These are phyloP conservation scores for Liodrosophila aerea DNA, from an alignment of 2,888 invertebrate genomes.

Conservation along the genomic window DNA sequence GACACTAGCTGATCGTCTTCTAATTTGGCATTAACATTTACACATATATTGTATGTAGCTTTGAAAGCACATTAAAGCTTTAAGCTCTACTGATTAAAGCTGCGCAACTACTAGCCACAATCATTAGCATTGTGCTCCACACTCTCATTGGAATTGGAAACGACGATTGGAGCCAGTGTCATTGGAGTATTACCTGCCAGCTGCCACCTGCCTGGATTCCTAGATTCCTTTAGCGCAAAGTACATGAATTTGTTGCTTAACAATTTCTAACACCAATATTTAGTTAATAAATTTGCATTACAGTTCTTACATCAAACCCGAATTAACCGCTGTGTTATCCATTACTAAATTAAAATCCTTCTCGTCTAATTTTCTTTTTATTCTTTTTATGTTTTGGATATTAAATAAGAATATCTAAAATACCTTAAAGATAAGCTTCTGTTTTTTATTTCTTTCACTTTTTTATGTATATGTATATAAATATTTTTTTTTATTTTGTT, in stretches of 20 bases:
- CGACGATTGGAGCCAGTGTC: no score
- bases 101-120: constrained; percentile 7
- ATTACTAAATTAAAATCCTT: constrained; percentile 17
- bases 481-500: constrained; percentile 29
- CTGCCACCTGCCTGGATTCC: no score
- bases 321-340: constrained; percentile 35
- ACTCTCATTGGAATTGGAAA: constrained; percentile 5
- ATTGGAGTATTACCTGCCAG: constrained; percentile 30
- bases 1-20: no score
- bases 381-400: constrained; percentile 82
- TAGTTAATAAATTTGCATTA: constrained; percentile 49
- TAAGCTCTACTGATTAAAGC: constrained; percentile 3
- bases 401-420: constrained; percentile 89
- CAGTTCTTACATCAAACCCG: constrained; percentile 38
- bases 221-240: constrained; percentile 18
- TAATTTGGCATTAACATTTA: constrained; percentile 1
- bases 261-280: constrained; percentile 66
- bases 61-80: constrained; percentile 10
- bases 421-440: constrained; percentile 82
- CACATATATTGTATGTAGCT: no score
- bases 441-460: constrained; percentile 37
- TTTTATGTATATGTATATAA: constrained; percentile 57
- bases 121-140: constrained; percentile 7
- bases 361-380: constrained; percentile 38
- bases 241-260: constrained; percentile 43